Conservation (phyloP, 2,888 invertebrate genomes). For the Drosophila testacea region DNA sequence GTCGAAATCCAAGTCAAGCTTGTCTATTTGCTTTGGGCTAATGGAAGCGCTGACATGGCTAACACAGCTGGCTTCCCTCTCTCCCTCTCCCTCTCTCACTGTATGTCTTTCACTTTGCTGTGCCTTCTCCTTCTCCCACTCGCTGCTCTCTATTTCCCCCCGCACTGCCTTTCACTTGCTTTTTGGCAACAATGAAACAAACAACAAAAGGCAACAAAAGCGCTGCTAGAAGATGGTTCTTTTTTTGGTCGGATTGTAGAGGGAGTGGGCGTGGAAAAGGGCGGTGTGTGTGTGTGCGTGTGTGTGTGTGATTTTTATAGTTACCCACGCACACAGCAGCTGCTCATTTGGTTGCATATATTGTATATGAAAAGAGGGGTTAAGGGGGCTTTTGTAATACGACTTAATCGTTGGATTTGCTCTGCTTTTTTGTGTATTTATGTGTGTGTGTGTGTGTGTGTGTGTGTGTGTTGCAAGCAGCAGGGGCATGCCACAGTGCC, state of each 20-base stretch:
- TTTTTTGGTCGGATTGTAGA: not conserved
- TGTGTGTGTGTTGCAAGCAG: constrained; percentile 27
- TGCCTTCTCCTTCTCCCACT: not conserved
- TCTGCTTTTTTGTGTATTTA: constrained; percentile 37
- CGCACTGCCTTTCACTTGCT: constrained; percentile 15
- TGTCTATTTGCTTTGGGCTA: constrained; percentile 74
- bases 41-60: constrained; percentile 61
- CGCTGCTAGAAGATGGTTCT: constrained; percentile 32
- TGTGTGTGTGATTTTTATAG: constrained; percentile 8
- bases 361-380: not conserved
- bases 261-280: constrained; percentile 5
- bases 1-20: constrained; percentile 76
- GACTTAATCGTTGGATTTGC: constrained; percentile 66
- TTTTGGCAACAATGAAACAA: constrained; percentile 59
- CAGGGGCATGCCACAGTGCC: constrained; percentile 12
- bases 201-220: constrained; percentile 56
- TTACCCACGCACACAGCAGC: constrained; percentile 57
- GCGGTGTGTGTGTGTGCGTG: constrained; percentile 24
- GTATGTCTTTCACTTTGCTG: not conserved
- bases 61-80: constrained; percentile 38
- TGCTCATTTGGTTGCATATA: constrained; percentile 42
- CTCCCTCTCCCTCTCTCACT: constrained; percentile 17
- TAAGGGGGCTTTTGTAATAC: constrained; percentile 50
- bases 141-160: not conserved
- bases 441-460: constrained; percentile 29